phyloP scores from a whole-genome alignment of 2,113 vertebrate genomes.

The Chaenogobius annularis region DNA sequence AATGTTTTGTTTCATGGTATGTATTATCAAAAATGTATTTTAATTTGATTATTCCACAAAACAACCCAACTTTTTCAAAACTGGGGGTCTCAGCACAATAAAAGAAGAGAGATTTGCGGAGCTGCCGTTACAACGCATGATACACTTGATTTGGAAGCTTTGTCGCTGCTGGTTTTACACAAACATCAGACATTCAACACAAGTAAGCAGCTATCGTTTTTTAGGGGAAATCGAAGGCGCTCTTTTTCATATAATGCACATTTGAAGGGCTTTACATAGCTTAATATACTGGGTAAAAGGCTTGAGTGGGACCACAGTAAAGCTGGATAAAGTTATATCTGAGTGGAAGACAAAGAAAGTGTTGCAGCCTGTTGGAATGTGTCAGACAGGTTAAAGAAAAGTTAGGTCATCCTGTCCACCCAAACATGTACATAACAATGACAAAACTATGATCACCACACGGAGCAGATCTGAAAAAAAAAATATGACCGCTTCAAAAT shows the following conservation, averaged over 20 bases:
- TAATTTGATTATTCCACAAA: background rate
- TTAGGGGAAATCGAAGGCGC: constrained; percentile 38
- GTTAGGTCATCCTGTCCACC: constrained; percentile 54
- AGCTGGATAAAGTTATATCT: constrained; percentile 48
- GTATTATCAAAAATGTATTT: background rate
- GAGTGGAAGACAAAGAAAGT: constrained; percentile 51
- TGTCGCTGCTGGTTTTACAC: constrained; percentile 65
- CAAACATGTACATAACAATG: constrained; percentile 43
- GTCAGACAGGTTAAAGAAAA: constrained; percentile 55
- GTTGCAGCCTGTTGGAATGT: constrained; percentile 73
- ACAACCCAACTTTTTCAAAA: constrained; percentile 3
- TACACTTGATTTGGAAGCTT: constrained; percentile 71
- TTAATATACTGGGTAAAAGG: constrained; percentile 75
- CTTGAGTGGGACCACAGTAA: constrained; percentile 64
- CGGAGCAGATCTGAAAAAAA: constrained; percentile 4
- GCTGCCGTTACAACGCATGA: constrained; percentile 70
- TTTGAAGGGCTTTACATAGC: constrained; percentile 76
- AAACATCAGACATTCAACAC: constrained; percentile 64
- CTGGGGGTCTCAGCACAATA: constrained; percentile 16
- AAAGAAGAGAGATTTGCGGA: constrained; percentile 55
- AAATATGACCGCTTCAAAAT: constrained; percentile 3
- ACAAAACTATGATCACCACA: constrained; percentile 43
- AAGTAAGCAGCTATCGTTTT: constrained; percentile 40
- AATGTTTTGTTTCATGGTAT: background rate
- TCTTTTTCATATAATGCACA: constrained; percentile 64